Percentiles rank a stretch among this genome's conserved stretches.
These are phyloP conservation scores for Gouania willdenowi DNA, from an alignment of 2,797 vertebrate species.

Conservation along the genomic window DNA sequence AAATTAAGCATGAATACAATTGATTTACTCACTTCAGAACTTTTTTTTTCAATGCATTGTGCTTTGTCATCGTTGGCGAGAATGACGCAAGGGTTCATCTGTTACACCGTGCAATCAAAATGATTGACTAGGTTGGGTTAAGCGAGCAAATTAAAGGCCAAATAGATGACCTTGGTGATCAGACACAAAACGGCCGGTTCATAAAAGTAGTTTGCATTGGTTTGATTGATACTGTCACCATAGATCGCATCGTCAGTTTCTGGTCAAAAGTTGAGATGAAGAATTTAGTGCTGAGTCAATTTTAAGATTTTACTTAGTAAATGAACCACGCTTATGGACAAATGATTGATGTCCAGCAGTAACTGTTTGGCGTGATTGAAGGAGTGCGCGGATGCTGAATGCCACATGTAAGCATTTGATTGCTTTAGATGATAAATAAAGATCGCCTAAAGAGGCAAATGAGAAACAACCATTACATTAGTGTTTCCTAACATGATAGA, in stretches of 20 bases:
- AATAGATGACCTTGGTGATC: constrained; percentile 53
- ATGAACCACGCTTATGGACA: constrained; percentile 84
- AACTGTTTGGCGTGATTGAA: constrained; percentile 59
- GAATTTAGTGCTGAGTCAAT: constrained; percentile 85
- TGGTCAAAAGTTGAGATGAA: constrained; percentile 81
- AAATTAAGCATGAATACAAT: constrained; percentile 66
- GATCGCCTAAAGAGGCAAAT: constrained; percentile 57
- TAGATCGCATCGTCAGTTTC: constrained; percentile 64
- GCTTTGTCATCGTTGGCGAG: constrained; percentile 27
- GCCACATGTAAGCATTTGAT: constrained; percentile 50
- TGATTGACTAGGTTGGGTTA: constrained; percentile 55
- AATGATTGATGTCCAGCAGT: constrained; percentile 85
- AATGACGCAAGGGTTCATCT: constrained; percentile 17
- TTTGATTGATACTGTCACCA: constrained; percentile 69
- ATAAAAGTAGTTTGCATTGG: constrained; percentile 53
- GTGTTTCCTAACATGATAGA: constrained; percentile 47
- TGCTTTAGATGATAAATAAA: constrained; percentile 60
- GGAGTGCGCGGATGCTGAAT: constrained; percentile 40
- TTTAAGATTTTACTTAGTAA: constrained; percentile 94
- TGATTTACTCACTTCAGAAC: constrained; percentile 58
- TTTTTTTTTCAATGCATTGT: constrained; percentile 25
- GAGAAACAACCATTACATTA: constrained; percentile 69
- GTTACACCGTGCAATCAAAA: constrained; percentile 38
- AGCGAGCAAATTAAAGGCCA: constrained; percentile 48
- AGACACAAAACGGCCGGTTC: constrained; percentile 46